Evolutionary conservation across 2,888 invertebrate genomes (phyloP).

Genomic region (Dugesia japonica): DNA sequence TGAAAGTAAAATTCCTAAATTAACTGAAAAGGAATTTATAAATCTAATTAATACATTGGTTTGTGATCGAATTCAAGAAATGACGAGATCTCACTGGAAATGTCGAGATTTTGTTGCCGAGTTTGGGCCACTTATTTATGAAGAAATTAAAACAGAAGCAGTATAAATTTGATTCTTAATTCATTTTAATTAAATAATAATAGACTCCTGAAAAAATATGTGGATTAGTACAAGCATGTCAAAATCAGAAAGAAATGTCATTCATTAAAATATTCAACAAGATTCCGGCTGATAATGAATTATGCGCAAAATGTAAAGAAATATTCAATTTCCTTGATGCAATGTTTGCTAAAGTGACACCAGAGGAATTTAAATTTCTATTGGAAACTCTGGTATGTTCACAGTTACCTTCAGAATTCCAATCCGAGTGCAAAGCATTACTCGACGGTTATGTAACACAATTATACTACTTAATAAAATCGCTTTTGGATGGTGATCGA

Average conservation of each 20-base stretch:
- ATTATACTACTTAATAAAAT: background rate
- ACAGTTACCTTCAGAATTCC: background rate
- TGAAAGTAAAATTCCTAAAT: background rate
- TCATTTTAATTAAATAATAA: no score
- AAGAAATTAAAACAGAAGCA: background rate
- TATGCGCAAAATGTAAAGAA: background rate
- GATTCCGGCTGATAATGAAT: background rate
- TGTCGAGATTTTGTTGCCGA: background rate
- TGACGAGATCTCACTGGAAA: background rate
- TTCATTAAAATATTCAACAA: background rate
- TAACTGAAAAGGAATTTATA: background rate
- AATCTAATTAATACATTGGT: background rate
- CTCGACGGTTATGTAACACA: background rate
- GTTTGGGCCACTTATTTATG: background rate
- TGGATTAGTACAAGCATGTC: background rate
- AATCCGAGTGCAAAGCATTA: background rate
- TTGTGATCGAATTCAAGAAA: background rate
- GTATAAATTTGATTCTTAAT: no score
- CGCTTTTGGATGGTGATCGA: background rate
- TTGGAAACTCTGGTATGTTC: background rate
- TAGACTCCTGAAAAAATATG: background rate
- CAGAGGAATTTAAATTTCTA: background rate
- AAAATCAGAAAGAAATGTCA: background rate
- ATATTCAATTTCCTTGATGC: background rate
- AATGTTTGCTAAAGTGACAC: background rate